Base-by-base conservation (phyloP, 2,113 vertebrate species). In the Phoenicopterus ruber region DNA sequence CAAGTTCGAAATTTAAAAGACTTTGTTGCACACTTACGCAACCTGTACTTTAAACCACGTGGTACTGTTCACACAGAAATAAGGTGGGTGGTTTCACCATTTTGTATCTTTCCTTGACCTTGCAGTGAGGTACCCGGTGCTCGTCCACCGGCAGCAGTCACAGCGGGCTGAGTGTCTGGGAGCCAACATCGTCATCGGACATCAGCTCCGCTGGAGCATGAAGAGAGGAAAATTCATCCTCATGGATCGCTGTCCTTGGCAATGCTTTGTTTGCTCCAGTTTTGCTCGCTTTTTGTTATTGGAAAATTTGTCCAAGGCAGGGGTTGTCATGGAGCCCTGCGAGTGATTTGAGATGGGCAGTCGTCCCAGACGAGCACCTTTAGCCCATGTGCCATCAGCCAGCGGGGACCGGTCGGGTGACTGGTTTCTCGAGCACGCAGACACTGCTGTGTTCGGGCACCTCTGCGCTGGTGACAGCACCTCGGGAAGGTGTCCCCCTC, bases 291-390 rank as follows among this genome's bases (percentile, higher is more conserved):
- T 44, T 52, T 63, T 47, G 10, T 50, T 73, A 40, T 20, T 3
- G 5, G 36, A 50, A 83, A 38, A 17, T 52, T 36, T 3, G 1
- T 46, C 72, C 16, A 14, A 71, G 47, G 50, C 47, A 18, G 28
- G 32, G 38, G 13, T 40, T 8, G 1, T 52, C 1, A 0, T 4
- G 24, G 25, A 66, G 50, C 31, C 44, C 18, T 12, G 36, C 0
- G 3, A 29, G 47, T 42, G 71, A 29, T 77, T 32, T 28, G 50
- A 61, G 54, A 66, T 34, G 46, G 0, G 1, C 32, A 7, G 40
- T 52, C 3, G 1, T 63, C 44, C 38, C 71, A 12, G 10, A 25
- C 0, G 2, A 59, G 44, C 20, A 7, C 36, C 26, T 32, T 47
- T 49, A 73, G 74, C 62, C 59, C 1, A 0, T 24, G 32, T 78